Base-by-base conservation (phyloP, 2,888 invertebrate genomes). In the Rhyacophila evoluta region DNA sequence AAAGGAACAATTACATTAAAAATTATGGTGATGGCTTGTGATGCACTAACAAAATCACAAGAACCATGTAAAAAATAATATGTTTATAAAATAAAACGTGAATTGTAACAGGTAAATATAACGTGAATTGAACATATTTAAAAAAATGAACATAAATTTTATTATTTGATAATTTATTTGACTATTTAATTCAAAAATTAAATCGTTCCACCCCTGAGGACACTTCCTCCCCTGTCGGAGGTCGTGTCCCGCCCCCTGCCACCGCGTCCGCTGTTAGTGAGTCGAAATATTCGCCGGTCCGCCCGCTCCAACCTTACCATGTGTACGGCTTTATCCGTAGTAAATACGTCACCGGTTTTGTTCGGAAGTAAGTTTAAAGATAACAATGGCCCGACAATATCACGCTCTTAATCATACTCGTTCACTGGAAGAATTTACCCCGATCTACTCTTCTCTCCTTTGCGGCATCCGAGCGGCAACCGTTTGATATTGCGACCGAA, bases 341-440 rank as follows among this genome's bases (percentile, higher is more conserved):
- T 82, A 82, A 82, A 82, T 82, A 82, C 82, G 82, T 82, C 82
- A 82, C 82, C 79, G 75, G 80, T 79, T 81, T 78, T 82, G 81
- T 82, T 82, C 80, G 80, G 80, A 80, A 82, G 80, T 82, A 82
- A 82, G 74, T 80, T 82, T 82, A 82, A 82, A 82, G 82, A 82
- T 82, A 82, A 82, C 82, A 82, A 82, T 82, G 80, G 75, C 80
- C 80, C 81, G 82, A 82, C 82, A 82, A 82, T 82, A 82, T 81
- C 82, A 78, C 77, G 79, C 82, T 82, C 82, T 82, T 82, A 82
- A 82, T 82, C 82, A 81, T 82, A 82, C 78, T 80, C 75, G 81
- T 81, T 82, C 82, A 82, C 80, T 79, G 78, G 76, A 76, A 76
- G 76, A 76, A 76, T 76, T 76, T 55, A 55, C 55, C 69, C 77